These are phyloP conservation scores for Nyctibius bracteatus DNA, from an alignment of 2,113 vertebrate species.

Conservation along the genomic window DNA sequence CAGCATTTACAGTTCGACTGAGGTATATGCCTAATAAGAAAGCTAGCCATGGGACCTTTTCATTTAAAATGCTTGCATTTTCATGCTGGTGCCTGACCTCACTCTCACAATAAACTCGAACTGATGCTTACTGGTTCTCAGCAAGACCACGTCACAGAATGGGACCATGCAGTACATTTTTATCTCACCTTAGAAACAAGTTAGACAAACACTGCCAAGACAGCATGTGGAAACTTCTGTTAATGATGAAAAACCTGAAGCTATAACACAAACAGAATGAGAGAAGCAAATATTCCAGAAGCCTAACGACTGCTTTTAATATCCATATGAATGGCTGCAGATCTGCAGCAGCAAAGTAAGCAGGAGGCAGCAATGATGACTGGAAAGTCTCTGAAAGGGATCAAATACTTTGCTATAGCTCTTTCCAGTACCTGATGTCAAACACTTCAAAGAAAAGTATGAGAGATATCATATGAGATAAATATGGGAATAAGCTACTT, in stretches of 20 bases:
- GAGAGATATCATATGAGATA: not conserved
- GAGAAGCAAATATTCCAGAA: not conserved
- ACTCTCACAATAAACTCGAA: not conserved
- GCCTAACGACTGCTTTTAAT: not conserved
- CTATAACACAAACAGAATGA: not conserved
- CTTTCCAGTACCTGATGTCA: not conserved
- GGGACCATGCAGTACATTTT: not conserved
- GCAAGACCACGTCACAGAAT: not conserved
- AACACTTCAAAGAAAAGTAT: not conserved
- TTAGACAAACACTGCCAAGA: not conserved
- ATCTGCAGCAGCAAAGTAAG: not conserved
- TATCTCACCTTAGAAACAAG: not conserved
- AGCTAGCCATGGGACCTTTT: not conserved
- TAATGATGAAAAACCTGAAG: not conserved
- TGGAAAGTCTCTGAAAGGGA: not conserved
- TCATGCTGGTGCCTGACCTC: not conserved
- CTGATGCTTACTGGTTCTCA: not conserved
- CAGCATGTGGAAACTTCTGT: not conserved
- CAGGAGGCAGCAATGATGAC: not conserved
- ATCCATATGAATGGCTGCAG: not conserved
- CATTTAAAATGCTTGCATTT: not conserved
- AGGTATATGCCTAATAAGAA: not conserved
- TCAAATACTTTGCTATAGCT: not conserved
- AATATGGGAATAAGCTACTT: not conserved
- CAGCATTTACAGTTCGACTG: not conserved